phyloP scores from a whole-genome alignment of 2,888 invertebrate species.

The Noctua janthina region DNA sequence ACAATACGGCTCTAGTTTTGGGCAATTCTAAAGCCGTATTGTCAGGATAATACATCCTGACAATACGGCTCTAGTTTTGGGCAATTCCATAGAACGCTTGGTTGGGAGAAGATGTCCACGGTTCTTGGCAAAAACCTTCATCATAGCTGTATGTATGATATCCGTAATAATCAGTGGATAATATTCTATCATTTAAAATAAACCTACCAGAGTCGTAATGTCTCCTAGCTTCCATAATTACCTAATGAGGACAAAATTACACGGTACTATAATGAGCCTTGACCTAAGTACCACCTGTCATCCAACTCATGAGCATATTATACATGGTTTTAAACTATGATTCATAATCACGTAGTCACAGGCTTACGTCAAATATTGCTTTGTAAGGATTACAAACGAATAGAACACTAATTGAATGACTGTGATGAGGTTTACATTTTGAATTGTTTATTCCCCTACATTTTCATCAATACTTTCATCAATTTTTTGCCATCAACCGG shows the following conservation, averaged over 20 bases:
- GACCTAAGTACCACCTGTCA: slow-evolving; percentile 34
- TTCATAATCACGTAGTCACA: slow-evolving; percentile 28
- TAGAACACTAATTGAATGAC: slow-evolving; percentile 18
- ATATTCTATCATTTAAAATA: not conserved
- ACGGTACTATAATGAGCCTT: slow-evolving; percentile 42
- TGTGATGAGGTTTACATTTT: slow-evolving; percentile 6
- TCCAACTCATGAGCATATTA: slow-evolving; percentile 5
- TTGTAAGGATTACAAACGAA: slow-evolving; percentile 29
- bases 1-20: too few species aligned
- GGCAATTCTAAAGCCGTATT: too few species aligned
- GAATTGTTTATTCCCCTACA: not conserved
- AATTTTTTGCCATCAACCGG: not conserved
- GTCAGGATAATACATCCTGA: too few species aligned
- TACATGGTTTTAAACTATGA: slow-evolving; percentile 31
- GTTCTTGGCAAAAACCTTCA: not conserved
- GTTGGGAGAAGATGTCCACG: not conserved
- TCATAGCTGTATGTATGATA: not conserved
- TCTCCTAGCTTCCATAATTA: not conserved
- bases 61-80: too few species aligned
- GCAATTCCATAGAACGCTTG: too few species aligned
- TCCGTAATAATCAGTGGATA: not conserved
- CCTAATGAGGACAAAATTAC: slow-evolving; percentile 37
- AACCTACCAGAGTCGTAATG: not conserved
- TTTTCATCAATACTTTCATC: not conserved
- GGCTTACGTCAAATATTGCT: slow-evolving; percentile 30